Conservation (phyloP, 2,888 invertebrate species). For the Trichopria drosophilae region DNA sequence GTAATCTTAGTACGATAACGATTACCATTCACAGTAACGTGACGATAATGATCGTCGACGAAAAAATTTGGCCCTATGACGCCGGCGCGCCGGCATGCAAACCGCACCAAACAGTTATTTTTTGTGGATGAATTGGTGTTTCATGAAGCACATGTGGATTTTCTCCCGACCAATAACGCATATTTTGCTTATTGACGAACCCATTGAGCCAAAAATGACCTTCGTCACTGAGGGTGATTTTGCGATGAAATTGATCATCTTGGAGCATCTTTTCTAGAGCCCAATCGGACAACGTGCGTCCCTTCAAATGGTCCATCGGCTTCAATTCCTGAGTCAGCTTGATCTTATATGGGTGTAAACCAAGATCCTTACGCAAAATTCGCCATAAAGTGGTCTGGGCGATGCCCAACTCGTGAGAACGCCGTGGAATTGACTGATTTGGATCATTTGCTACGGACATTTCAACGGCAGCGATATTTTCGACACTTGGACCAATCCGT, state of each 20-base stretch:
- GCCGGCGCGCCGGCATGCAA: conserved; percentile 45
- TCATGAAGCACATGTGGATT: not conserved
- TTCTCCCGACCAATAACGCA: not conserved
- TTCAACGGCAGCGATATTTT: conserved; percentile 44
- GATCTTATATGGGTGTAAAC: conserved; percentile 31
- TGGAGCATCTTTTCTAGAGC: conserved; percentile 4
- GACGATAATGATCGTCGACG: conserved; percentile 43
- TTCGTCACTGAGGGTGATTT: conserved; percentile 10
- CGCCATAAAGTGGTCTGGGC: conserved; percentile 41
- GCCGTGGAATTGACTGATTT: too few relatives aligned
- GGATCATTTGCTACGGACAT: conserved; percentile 43
- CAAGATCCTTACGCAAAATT: conserved; percentile 30
- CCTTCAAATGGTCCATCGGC: not conserved
- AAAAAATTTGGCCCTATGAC: conserved; percentile 50
- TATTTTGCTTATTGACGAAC: too few relatives aligned
- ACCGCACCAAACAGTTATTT: conserved; percentile 10
- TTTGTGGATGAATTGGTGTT: not conserved
- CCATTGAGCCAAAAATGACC: not conserved
- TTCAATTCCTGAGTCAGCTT: conserved; percentile 25
- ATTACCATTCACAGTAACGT: too few relatives aligned
- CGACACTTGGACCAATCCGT: conserved; percentile 11
- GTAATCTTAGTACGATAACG: conserved; percentile 14
- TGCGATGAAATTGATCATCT: conserved; percentile 6
- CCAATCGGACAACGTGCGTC: conserved; percentile 12
- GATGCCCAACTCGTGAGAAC: conserved; percentile 41